Base-by-base conservation (phyloP, 2,888 invertebrate species). In the Erebia epiphron region DNA sequence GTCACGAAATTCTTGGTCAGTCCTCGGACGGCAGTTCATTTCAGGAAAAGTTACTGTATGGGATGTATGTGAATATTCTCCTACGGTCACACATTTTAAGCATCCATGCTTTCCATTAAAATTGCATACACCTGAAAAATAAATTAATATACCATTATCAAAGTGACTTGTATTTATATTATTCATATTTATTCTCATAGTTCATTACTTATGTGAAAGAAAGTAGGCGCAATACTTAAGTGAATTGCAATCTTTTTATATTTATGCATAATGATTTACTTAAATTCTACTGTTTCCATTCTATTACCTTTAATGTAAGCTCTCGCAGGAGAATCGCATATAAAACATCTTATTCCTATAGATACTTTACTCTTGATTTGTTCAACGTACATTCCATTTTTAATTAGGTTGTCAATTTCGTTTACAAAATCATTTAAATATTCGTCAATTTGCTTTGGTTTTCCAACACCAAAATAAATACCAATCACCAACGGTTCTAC, bases 251-350 rank as follows among this genome's bases (percentile, higher is more conserved):
- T 52, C n/a, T 52, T 16, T 52, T 52, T 16, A n/a, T 52, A 16
- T 16, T 16, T 52, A 16, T 16, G 16, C 16, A 16, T 52, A 52
- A 8, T n/a, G 5, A 52, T n/a, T n/a, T 52, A 52, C 16, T 16
- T 52, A 52, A 52, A 52, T 52, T 52, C n/a, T 16, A 16, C 16
- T 52, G 16, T 16, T 16, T 16, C 16, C 14, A 26, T 58, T 58
- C n/a, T 7, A 21, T 26, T 65, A 73, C 73, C 68, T 70, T 73
- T 73, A 50, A 71, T 61, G 14, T 52, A 67, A 35, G 73, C 71
- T 66, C 71, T 69, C 4, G 73, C 73, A 18, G 71, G 74, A 35
- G 74, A 74, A 50, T 74, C 74, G 35, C 74, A 74, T 50, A 70
- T 61, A 58, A 72, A 65, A 49, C 35, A 26, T 68, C 62, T 70